These are phyloP conservation scores for Scomber colias DNA, from an alignment of 2,113 vertebrate genomes.

Conservation along the genomic window DNA sequence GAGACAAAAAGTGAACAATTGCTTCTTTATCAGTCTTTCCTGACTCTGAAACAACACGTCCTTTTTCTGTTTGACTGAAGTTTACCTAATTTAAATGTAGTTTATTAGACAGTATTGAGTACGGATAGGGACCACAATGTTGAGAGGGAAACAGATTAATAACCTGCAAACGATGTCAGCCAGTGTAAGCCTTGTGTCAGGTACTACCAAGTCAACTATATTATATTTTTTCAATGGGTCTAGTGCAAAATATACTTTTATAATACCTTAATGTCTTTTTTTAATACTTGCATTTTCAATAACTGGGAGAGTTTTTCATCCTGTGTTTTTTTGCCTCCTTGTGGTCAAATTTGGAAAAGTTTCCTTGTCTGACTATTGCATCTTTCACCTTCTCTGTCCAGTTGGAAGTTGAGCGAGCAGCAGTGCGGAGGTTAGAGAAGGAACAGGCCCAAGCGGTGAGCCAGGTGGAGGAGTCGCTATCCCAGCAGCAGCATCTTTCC, in stretches of 20 bases:
- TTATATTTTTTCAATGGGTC: not conserved
- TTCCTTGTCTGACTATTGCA: not conserved
- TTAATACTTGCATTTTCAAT: not conserved
- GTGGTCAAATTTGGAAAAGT: constrained; percentile 65
- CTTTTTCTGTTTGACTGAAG: not conserved
- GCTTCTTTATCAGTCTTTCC: not conserved
- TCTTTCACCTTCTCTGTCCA: constrained; percentile 66
- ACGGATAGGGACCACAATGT: no score
- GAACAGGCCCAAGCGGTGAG: constrained; percentile 89
- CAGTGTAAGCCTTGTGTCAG: not conserved
- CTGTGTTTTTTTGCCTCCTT: constrained; percentile 66
- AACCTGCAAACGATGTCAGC: not conserved
- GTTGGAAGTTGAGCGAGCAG: constrained; percentile 93
- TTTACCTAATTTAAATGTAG: not conserved
- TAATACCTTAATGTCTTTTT: not conserved
- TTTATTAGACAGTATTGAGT: not conserved
- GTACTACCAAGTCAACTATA: not conserved
- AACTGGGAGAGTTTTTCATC: not conserved
- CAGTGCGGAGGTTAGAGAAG: constrained; percentile 91
- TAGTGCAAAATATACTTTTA: not conserved
- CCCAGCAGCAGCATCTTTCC: constrained; percentile 93
- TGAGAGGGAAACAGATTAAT: not conserved
- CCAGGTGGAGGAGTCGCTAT: constrained; percentile 91
- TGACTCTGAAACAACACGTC: not conserved
- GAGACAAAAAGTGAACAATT: not conserved